Evolutionary conservation across 1,140 invertebrate species (phyloP), one percentile per base, ranked within the genome.

Genomic region (Melipona quadrifasciata): DNA sequence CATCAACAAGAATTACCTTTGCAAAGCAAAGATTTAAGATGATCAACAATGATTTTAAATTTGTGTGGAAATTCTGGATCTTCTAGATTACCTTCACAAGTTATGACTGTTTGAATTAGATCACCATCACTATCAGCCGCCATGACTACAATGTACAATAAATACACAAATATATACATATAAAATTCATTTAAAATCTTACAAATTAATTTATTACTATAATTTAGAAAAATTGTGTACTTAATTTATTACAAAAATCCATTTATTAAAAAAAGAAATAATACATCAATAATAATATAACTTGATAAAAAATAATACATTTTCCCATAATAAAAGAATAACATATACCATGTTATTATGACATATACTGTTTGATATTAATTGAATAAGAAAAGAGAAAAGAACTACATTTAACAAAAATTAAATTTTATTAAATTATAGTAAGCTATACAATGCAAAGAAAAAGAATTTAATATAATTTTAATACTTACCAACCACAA

Each of bases 31-130:
- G 95, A 95, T 93, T 97, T 96, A 76, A 98, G 96, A 90, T 95
- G 95, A 91, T 95, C 95, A 80, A 97, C 95, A 91, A 97, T 96
- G 83, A 95, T 92, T 91, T 96, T 95, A 91, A 98, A 96, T 90
- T 96, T 96, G 79, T 94, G 94, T 87, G 96, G 96, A 94, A 98
- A 97, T 90, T 96, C 95, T 89, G 97, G 97, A 95, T 98, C 97
- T 91, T 95, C 95, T 88, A 97, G 96, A 94, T 97, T 96, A 90
- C 97, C 97, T 94, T 97, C 96, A 94, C 97, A 98, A 84, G 97
- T 97, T 93, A 98, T 95, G 91, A 97, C 96, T 91, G 97, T 97
- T 95, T 97, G 96, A 92, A 97, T 95, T 93, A 96, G 94, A 95
- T 96, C 96, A 95, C 97, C 96, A 95, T 96, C 96, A 95, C 96